Base-by-base conservation (phyloP, 2,797 vertebrate species). In the Antrozous pallidus region DNA sequence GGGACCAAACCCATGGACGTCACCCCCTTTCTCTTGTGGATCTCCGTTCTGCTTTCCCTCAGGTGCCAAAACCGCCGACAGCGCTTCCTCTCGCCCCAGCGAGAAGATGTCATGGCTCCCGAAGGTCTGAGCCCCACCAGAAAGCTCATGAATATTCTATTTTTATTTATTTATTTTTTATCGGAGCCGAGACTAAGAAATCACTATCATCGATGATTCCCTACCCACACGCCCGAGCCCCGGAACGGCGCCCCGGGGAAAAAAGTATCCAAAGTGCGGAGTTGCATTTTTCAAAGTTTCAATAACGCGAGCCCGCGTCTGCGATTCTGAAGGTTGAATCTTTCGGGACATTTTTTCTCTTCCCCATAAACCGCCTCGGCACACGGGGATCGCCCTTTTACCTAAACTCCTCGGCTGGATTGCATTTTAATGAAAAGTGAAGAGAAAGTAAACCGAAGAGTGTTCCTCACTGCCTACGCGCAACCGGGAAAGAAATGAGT, bases 111-210 rank as follows among this genome's bases (percentile, higher is more conserved):
- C 83, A 40, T 2, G 87, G 87, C 87, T 95, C 63, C 89, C 31
- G 77, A 78, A 84, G 92, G 83, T 90, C 95, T 88, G 89, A 93
- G 84, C 67, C 82, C 75, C 33, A 93, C 61, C 49, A 31, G 71
- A 84, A 84, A 36, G 40, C 79, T 90, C 91, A 93, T 83, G 83
- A 81, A 96, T 88, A 96, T 91, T 96, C 85, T 74, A 92, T 83
- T 88, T 58, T 58, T 58, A 18, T 14, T 28, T 12, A 2, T 58
- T 58, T 28, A 18, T 6, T 51, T 51, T 16, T 47, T 47, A 47
- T 47, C 14, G 86, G 56, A 85, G 86, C 47, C 4, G 10, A 88
- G 8, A 38, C 88, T 86, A 78, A 20, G 33, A 92, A 94, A 95
- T 91, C 81, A 65, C 33, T 8, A 1, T 71, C 90, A 93, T 28